Evolutionary conservation across 1,140 invertebrate genomes (phyloP), one percentile per base, ranked within the genome.

Genomic region (Xylocopa sonorina): DNA sequence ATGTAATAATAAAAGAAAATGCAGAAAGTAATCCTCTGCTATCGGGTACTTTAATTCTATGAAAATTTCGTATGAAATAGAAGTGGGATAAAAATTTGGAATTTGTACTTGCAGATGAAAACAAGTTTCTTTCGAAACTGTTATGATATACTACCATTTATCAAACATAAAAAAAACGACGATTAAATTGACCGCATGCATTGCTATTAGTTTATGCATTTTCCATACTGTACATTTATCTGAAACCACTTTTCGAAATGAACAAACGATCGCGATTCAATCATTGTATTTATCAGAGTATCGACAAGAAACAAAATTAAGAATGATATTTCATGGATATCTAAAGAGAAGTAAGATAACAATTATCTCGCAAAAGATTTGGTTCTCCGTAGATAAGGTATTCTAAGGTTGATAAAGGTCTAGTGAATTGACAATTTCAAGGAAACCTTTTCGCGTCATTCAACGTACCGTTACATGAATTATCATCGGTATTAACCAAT

Each of bases 371-470:
- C 2, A 7, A 14, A 14, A 38, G 43, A 41, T 50, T 74, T 38
- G 34, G 66, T 74, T 68, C 68, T 77, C 64, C 67, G 27, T 0
- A 77, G 74, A 77, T 77, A 77, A 57, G 29, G 16, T 21, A 46
- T 55, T 34, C 58, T 14, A 14, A 24, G n/a, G 1, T 16, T 4
- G 53, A 67, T 43, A 43, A 43, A 74, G n/a, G 12, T 74, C 0
- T n/a, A n/a, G 0, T 29, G 12, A 64, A 74, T 51, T 27, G 6
- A 63, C 12, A 5, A 76, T 24, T 67, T 55, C 3, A 32, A 32
- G 5, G 10, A 53, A 55, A 6, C 7, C 21, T 24, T 38, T 43
- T 34, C 2, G 0, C 41, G n/a, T 48, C 38, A 46, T 50, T 24
- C 6, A 48, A 67, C 29, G 43, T 67, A 76, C n/a, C 73, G n/a